Evolutionary conservation across 2,888 invertebrate genomes (phyloP).

Genomic region (Orthosia incerta): DNA sequence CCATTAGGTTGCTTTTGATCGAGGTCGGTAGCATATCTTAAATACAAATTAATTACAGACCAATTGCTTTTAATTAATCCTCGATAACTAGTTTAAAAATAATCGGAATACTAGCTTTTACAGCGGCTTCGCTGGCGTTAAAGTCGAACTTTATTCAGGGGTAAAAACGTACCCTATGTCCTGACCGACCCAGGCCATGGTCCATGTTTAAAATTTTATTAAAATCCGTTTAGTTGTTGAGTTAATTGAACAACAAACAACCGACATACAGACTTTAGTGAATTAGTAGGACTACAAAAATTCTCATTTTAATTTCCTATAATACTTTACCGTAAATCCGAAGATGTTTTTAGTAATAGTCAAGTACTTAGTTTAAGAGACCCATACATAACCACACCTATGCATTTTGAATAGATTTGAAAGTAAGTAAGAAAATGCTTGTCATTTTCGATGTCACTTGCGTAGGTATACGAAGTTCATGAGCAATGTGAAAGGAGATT

Average conservation of each 20-base stretch:
- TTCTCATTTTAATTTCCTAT: neutral
- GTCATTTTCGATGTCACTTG: constrained; percentile 32
- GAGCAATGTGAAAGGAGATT: constrained; percentile 44
- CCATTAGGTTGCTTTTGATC: constrained; percentile 16
- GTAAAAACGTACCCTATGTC: no score
- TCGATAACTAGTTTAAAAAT: neutral
- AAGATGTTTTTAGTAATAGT: constrained; percentile 2
- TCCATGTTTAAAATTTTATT: no score
- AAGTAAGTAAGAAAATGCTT: constrained; percentile 30
- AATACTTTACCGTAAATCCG: neutral
- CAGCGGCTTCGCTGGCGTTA: no score
- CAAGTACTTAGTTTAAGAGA: constrained; percentile 5
- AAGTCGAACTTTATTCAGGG: no score
- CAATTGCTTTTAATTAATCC: constrained; percentile 20
- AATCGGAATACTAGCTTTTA: neutral
- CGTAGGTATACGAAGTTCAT: constrained; percentile 29
- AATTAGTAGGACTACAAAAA: no score
- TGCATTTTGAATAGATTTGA: constrained; percentile 31
- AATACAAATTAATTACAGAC: constrained; percentile 27
- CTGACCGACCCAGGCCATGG: no score
- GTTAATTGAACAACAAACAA: no score
- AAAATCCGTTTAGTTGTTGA: no score
- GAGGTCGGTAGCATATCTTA: neutral
- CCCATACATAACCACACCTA: neutral
- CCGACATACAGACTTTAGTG: no score